Evolutionary conservation across 2,113 vertebrate species (phyloP).

Genomic region (Bucco capensis): DNA sequence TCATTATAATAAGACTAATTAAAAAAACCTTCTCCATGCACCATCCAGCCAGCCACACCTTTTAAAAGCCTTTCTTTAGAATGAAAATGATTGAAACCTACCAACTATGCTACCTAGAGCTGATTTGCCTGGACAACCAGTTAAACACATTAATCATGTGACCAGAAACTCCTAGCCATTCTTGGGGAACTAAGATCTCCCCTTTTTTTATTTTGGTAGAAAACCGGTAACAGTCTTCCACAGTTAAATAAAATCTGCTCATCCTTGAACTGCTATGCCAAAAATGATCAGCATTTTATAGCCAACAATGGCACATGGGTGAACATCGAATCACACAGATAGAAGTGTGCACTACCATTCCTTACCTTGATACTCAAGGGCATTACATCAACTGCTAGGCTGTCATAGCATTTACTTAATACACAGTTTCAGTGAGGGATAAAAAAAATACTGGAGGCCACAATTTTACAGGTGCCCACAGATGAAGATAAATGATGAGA

Average conservation of each 20-base stretch:
- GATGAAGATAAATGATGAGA: background rate
- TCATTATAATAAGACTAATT: background rate
- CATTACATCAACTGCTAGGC: background rate
- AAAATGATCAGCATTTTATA: background rate
- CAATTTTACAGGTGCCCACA: background rate
- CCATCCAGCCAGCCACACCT: background rate
- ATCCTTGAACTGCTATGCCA: background rate
- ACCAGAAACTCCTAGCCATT: background rate
- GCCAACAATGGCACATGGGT: background rate
- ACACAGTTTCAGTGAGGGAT: background rate
- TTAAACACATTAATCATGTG: background rate
- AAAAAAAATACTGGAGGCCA: background rate
- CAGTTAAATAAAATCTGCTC: background rate
- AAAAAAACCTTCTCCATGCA: background rate
- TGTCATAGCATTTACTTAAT: background rate
- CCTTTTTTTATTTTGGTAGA: background rate
- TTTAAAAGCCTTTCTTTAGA: background rate
- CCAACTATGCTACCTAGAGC: background rate
- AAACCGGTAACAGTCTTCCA: background rate
- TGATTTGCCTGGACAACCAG: background rate
- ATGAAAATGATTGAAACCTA: background rate
- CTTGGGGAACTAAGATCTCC: background rate
- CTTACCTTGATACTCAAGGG: background rate
- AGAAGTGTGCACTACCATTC: background rate
- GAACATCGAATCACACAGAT: background rate